phyloP scores from a whole-genome alignment of 2,888 invertebrate species.

The Melipona beecheii region DNA sequence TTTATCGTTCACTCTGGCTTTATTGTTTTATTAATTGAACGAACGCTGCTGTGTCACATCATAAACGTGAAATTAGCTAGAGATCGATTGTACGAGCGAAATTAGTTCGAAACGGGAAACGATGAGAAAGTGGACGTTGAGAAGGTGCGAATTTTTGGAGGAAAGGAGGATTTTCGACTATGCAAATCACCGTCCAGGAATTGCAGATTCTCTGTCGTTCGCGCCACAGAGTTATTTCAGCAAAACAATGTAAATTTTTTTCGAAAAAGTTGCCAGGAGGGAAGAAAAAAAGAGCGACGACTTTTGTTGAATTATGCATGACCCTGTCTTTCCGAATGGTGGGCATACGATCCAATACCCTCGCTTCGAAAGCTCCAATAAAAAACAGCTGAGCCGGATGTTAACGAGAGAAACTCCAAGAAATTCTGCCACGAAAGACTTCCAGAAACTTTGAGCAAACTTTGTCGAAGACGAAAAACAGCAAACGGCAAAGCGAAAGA shows the following conservation, averaged over 20 bases:
- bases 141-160: background rate
- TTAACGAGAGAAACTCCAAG: constrained; percentile 1
- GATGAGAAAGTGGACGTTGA: too few species aligned
- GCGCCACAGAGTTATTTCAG: background rate
- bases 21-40: too few species aligned
- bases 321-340: constrained; percentile 12
- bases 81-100: too few species aligned
- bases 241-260: constrained; percentile 49
- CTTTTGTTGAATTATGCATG: constrained; percentile 64
- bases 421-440: background rate
- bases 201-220: constrained; percentile 11
- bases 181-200: constrained; percentile 10
- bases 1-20: too few species aligned
- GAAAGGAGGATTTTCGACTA: background rate
- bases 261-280: constrained; percentile 8
- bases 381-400: background rate
- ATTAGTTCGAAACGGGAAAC: too few species aligned
- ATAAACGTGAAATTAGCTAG: too few species aligned
- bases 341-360: constrained; percentile 8
- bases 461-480: too few species aligned
- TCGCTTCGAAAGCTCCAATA: background rate
- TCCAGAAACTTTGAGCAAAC: too few species aligned
- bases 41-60: too few species aligned
- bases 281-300: background rate
- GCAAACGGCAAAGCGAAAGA: too few species aligned